phyloP scores from a whole-genome alignment of 2,888 invertebrate genomes.

The Syrista parreyssii region DNA sequence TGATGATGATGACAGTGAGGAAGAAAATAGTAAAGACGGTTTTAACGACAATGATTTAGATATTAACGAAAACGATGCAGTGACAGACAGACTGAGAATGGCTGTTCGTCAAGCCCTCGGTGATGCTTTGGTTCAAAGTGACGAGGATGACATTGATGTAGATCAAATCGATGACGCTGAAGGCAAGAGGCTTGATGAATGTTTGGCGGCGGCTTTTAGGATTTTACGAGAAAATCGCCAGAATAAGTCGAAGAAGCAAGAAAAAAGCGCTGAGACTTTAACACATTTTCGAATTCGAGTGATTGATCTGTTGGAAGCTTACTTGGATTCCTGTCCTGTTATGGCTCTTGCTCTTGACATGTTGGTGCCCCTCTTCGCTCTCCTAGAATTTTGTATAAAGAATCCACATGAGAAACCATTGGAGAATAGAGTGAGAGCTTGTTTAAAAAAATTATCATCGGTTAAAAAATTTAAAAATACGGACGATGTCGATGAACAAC shows the following conservation, averaged over 20 bases:
- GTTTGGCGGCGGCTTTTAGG: conserved; percentile 80
- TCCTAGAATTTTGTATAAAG: conserved; percentile 77
- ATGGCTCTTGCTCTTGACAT: conserved; percentile 77
- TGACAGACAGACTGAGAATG: conserved; percentile 77
- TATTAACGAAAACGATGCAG: conserved; percentile 70
- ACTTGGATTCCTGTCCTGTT: conserved; percentile 76
- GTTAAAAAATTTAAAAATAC: conserved; percentile 72
- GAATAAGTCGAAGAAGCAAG: conserved; percentile 65
- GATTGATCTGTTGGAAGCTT: conserved; percentile 80
- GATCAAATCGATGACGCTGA: conserved; percentile 82
- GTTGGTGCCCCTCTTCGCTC: conserved; percentile 75
- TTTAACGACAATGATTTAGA: conserved; percentile 50
- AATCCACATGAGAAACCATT: conserved; percentile 77
- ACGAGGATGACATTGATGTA: conserved; percentile 78
- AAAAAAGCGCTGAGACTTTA: conserved; percentile 74
- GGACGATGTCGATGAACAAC: conserved; percentile 69
- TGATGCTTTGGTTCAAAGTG: conserved; percentile 70
- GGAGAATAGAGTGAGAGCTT: conserved; percentile 72
- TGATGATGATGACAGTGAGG: conserved; percentile 38
- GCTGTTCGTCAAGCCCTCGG: conserved; percentile 80
- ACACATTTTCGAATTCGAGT: conserved; percentile 81
- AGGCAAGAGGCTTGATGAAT: conserved; percentile 78
- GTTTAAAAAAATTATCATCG: conserved; percentile 72
- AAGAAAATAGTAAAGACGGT: conserved; percentile 42
- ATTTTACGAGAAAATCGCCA: conserved; percentile 66